Conservation (phyloP, 2,888 invertebrate genomes). For the Ecdyonurus torrentis region DNA sequence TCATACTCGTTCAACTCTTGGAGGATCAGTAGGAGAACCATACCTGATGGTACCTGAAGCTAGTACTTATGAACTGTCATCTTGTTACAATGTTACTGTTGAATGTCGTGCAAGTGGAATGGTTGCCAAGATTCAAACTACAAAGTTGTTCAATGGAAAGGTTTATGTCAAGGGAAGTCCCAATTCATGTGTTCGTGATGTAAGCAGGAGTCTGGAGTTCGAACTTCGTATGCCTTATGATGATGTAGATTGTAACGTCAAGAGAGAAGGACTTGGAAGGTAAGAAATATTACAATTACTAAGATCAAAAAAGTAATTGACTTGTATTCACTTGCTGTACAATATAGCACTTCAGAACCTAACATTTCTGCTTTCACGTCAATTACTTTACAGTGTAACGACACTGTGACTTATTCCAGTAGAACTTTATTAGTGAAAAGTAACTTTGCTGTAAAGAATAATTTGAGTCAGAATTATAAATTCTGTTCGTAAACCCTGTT, state of each 20-base stretch:
- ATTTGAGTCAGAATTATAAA: too few species aligned
- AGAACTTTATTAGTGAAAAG: too few species aligned
- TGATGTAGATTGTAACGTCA: conserved; percentile 82
- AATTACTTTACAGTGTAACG: too few species aligned
- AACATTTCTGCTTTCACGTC: too few species aligned
- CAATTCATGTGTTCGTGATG: conserved; percentile 79
- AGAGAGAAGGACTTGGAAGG: conserved; percentile 64
- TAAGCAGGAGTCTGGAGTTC: conserved; percentile 75
- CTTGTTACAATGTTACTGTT: conserved; percentile 88
- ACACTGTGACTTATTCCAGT: too few species aligned
- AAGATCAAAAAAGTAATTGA: too few species aligned
- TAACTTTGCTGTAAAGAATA: too few species aligned
- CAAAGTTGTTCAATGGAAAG: conserved; percentile 83
- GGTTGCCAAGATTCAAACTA: conserved; percentile 82
- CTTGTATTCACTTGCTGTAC: too few species aligned
- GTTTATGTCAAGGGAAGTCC: conserved; percentile 90
- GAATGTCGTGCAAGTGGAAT: conserved; percentile 85
- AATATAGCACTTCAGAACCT: too few species aligned
- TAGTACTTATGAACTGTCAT: conserved; percentile 78
- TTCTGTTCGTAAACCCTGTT: too few species aligned
- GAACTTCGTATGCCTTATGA: conserved; percentile 84
- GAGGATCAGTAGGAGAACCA: conserved; percentile 57
- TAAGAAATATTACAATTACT: background rate
- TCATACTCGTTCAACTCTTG: conserved; percentile 74
- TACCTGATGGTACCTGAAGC: conserved; percentile 83